Base-by-base conservation (phyloP, 2,797 vertebrate genomes). In the Novumbra hubbsi region DNA sequence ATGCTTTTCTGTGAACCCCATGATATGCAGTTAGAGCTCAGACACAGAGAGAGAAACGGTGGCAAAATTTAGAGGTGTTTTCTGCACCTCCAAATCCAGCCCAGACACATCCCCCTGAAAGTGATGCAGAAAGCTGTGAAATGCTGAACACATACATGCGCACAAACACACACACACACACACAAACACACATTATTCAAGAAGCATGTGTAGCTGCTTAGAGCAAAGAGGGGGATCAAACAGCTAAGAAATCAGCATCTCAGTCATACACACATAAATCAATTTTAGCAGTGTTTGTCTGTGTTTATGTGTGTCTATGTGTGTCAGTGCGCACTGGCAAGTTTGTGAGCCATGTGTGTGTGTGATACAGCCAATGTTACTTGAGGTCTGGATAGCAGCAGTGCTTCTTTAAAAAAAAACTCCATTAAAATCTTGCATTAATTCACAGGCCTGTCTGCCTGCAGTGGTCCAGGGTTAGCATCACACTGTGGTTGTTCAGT, bases 341-440 rank as follows among this genome's bases (percentile, higher is more conserved):
- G n/a, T n/a, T n/a, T n/a, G n/a, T n/a, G n/a, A n/a, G n/a, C n/a
- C n/a, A n/a, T n/a, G n/a, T 41, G 16, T 68, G 66, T 41, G 38
- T 48, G n/a, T 15, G 38, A 50, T 28, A 57, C 55, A 45, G 41
- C 41, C 41, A 9, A 45, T 78, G 75, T 81, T 84, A 87, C 87
- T 85, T 85, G 73, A 73, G 72, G 72, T 81, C 70, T 82, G 70
- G 74, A 84, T 80, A 73, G 73, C 74, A 84, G 81, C 76, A 73
- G 52, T 19, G 32, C 50, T 76, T 83, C 83, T n/a, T n/a, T n/a
- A 83, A 41, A 38, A 81, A 49, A 87, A 48, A 67, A 66, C 28
- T 73, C 75, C 73, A 84, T 84, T 85, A 86, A 81, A 85, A 84
- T 66, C 69, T 79, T 64, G 75, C 71, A 80, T 88, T 85, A 74